Evolutionary conservation across 2,888 invertebrate species (phyloP).

Genomic region (Caenorhabditis macrosperma): DNA sequence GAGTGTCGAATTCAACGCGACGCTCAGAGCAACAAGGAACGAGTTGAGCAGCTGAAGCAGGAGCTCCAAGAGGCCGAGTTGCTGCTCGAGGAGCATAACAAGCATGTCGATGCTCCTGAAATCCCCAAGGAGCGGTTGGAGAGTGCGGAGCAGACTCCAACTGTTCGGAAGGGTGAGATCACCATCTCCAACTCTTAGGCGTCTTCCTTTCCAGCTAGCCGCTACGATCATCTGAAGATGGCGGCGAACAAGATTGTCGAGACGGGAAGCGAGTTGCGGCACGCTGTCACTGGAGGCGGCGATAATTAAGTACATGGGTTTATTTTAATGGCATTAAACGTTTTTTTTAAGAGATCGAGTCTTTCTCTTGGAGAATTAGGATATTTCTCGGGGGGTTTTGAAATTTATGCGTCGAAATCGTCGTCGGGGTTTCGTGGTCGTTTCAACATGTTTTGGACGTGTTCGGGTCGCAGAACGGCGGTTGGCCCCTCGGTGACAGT

Average conservation of each 20-base stretch:
- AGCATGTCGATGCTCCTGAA: slow-evolving; percentile 34
- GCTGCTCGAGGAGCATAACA: slow-evolving; percentile 34
- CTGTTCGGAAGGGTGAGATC: slow-evolving; percentile 4
- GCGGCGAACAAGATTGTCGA: slow-evolving; percentile 55
- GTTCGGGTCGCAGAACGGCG: slow-evolving; percentile 40
- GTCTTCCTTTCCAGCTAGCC: slow-evolving; percentile 16
- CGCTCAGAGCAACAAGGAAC: slow-evolving; percentile 48
- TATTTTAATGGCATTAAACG: slow-evolving; percentile 2
- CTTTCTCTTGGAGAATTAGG: too few relatives aligned
- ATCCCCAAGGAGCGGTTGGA: slow-evolving; percentile 7
- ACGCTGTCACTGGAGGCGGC: slow-evolving; percentile 48
- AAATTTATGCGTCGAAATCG: slow-evolving; percentile 58
- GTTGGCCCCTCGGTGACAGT: slow-evolving; percentile 32
- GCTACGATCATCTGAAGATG: slow-evolving; percentile 53
- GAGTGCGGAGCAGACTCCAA: neutral
- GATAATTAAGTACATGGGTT: slow-evolving; percentile 2
- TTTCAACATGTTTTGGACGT: slow-evolving; percentile 52
- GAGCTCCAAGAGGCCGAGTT: slow-evolving; percentile 67
- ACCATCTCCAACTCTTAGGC: neutral
- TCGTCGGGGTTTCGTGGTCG: slow-evolving; percentile 56
- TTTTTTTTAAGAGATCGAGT: too few relatives aligned
- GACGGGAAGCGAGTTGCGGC: slow-evolving; percentile 40
- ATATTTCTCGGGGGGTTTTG: too few relatives aligned
- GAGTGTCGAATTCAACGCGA: slow-evolving; percentile 68
- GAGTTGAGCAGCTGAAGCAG: slow-evolving; percentile 62